Base-by-base conservation (phyloP, 2,888 invertebrate species). In the Drosophila peninsularis region DNA sequence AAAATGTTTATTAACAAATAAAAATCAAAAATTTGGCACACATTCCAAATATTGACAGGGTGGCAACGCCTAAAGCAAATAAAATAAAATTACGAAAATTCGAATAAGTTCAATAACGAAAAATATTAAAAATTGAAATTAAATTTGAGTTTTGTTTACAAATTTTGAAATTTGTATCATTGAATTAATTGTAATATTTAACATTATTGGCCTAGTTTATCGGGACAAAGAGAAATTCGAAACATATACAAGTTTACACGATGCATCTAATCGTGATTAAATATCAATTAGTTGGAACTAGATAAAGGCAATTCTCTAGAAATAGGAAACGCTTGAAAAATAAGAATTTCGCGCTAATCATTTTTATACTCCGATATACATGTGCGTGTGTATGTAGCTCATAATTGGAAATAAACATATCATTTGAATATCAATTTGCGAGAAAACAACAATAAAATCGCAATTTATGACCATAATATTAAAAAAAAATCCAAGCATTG, bases 211-310 rank as follows among this genome's bases (percentile, higher is more conserved):
- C 27, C 1, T 27, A 30, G 27, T 7, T 30, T 0, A 24, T 24
- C 24, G 24, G 2, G 27, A 7, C 6, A 7, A 6, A 6, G 27
- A 14, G 49, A 19, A 13, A 7, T 49, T 21, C 9, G 19, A 19
- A 13, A 19, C 39, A 39, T 41, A 13, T 39, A 9, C 6, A n/a
- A 27, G 53, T 19, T 41, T 54, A 41, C 39, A 41, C 39, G 39
- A 30, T 41, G 32, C 30, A 54, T 14, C 19, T 30, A 32, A 32
- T 14, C 19, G 19, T 17, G 30, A 54, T 32, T 30, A 41, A 42
- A 32, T 54, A 41, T n/a, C 30, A 21, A 41, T 41, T 54, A 54
- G 30, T 10, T 39, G 41, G 54, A 54, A 41, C 1, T 32, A 32
- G 19, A 21, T 14, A 30, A 2, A 14, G 13, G 19, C 5, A 10